Conservation (phyloP, 2,888 invertebrate species). For the Caenorhabditis sp. region DNA sequence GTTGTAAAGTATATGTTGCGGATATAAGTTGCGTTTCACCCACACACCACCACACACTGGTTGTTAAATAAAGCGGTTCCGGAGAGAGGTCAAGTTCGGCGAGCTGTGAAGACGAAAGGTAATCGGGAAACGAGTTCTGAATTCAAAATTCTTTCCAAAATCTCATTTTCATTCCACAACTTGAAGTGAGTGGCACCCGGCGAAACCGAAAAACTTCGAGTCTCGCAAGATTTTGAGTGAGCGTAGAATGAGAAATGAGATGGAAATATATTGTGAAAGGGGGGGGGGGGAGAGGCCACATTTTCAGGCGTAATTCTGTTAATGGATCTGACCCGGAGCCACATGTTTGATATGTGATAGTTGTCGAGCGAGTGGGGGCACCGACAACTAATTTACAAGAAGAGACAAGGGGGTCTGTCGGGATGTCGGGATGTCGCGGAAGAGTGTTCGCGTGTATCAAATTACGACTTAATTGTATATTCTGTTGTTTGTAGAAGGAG, state of each 20-base stretch:
- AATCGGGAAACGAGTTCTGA: too few relatives aligned
- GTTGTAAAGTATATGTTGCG: conserved; percentile 61
- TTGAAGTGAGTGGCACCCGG: conserved; percentile 14
- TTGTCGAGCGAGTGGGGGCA: neutral
- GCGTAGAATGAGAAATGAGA: conserved; percentile 41
- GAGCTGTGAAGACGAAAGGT: conserved; percentile 16
- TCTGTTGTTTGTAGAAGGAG: conserved; percentile 54
- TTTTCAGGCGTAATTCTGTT: conserved; percentile 10
- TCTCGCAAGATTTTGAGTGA: conserved; percentile 14
- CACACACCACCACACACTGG: conserved; percentile 31
- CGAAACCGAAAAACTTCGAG: neutral
- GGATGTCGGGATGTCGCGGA: conserved; percentile 16
- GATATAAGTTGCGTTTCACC: conserved; percentile 56
- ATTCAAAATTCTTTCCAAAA: too few relatives aligned
- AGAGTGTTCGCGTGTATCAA: conserved; percentile 55
- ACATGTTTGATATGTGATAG: conserved; percentile 51
- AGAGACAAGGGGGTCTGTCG: neutral
- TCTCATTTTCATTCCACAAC: too few relatives aligned
- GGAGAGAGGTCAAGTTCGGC: conserved; percentile 22
- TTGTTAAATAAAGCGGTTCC: conserved; percentile 47
- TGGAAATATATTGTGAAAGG: neutral
- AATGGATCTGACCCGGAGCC: conserved; percentile 15
- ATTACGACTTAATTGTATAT: conserved; percentile 60
- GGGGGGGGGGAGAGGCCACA: neutral
- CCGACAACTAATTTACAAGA: conserved; percentile 28